Evolutionary conservation across 2,888 invertebrate species (phyloP).

Genomic region (Plagodis dolabraria): DNA sequence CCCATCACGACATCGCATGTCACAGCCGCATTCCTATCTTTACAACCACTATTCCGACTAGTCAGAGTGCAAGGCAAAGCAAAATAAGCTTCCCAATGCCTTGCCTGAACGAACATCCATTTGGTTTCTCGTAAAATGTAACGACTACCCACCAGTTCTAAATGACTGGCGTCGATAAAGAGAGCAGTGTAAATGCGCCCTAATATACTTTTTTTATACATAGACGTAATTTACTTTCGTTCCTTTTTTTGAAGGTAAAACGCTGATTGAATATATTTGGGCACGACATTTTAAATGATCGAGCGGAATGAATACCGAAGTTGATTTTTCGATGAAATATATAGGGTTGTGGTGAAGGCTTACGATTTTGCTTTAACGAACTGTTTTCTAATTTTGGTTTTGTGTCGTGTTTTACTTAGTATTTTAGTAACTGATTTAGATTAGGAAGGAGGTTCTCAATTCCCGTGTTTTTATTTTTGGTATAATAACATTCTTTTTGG

Average conservation of each 20-base stretch:
- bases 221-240: slow-evolving; percentile 12
- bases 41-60: slow-evolving; percentile 5
- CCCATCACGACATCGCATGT: slow-evolving; percentile 10
- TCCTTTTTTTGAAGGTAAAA: slow-evolving; percentile 14
- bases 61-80: slow-evolving; percentile 14
- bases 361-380: not conserved
- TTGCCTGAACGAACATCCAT: slow-evolving; percentile 44
- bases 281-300: slow-evolving; percentile 26
- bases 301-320: slow-evolving; percentile 18
- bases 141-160: slow-evolving; percentile 42
- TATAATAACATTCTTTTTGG: too few species aligned
- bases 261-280: slow-evolving; percentile 25
- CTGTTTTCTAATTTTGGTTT: too few species aligned
- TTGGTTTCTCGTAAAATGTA: slow-evolving; percentile 56
- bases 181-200: slow-evolving; percentile 43
- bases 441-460: too few species aligned
- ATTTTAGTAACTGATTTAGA: too few species aligned
- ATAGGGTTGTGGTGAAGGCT: not conserved
- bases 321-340: slow-evolving; percentile 3
- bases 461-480: too few species aligned
- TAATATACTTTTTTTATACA: slow-evolving; percentile 34
- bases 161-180: slow-evolving; percentile 40
- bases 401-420: too few species aligned
- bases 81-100: slow-evolving; percentile 34
- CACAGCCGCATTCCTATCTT: slow-evolving; percentile 20